Evolutionary conservation across 2,113 vertebrate species (phyloP), one percentile per base, ranked within the genome.

Genomic region (Entelurus aequoreus): DNA sequence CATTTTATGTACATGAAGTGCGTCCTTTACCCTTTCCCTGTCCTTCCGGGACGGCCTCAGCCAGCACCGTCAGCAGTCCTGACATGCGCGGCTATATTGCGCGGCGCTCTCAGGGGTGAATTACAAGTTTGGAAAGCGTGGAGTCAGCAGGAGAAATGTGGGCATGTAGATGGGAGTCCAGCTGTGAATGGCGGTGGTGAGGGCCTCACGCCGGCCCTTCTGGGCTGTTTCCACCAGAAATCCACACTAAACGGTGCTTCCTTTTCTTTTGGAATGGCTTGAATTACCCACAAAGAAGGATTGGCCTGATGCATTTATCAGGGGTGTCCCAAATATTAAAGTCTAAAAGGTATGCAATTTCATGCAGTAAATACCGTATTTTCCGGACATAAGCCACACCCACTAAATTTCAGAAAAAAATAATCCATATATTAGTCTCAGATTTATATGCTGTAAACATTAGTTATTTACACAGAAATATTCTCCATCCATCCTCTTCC

Each of bases 171-270:
- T 65, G 69, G 77, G 67, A 76, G 68, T 83, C 83, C 76, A 78
- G 84, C 86, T 85, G 85, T 78, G 81, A 84, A 77, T 81, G 71
- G 70, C 85, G 87, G 86, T 87, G 87, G 74, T 70, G 83, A 83
- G 86, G 86, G 74, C 62, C 87, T 87, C 86, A 58, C 68, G 65
- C 77, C 73, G 77, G 83, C 82, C 84, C 76, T 87, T 84, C 67
- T 51, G 76, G 44, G 71, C 74, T 69, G 71, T 80, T 82, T 63
- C 64, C 50, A 71, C 65, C 60, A 66, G 63, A 80, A 83, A 86
- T 84, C 60, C 79, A 78, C 84, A 70, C 58, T 64, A 65, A 72
- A 65, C 74, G 65, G 77, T 78, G 65, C 55, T 71, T 63, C 49
- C 65, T 73, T 53, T 19, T 54, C 72, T 69, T 68, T 65, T 48